Evolutionary conservation across 2,888 invertebrate species (phyloP).

Genomic region (Caenorhabditis japonica): DNA sequence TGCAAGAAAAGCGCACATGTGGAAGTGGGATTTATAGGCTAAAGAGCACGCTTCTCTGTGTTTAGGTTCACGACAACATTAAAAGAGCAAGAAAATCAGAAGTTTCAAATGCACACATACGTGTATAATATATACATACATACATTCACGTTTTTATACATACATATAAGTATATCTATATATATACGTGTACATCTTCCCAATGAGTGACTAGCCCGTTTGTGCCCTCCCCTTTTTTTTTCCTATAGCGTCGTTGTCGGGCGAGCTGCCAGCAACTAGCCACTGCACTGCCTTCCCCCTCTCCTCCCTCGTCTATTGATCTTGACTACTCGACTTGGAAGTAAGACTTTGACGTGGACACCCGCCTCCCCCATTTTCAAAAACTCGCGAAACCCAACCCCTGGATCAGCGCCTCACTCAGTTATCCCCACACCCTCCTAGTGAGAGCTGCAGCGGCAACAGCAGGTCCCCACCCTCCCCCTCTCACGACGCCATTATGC

Average conservation of each 20-base stretch:
- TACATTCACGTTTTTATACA: no score
- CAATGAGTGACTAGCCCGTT: conserved; percentile 50
- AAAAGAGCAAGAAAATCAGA: conserved; percentile 14
- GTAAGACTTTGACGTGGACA: conserved; percentile 48
- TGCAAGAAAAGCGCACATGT: no score
- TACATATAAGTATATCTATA: conserved; percentile 21
- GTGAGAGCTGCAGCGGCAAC: conserved; percentile 46
- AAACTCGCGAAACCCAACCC: conserved; percentile 52
- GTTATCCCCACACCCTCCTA: conserved; percentile 38
- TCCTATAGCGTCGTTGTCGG: conserved; percentile 43
- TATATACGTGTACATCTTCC: conserved; percentile 40
- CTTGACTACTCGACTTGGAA: conserved; percentile 43
- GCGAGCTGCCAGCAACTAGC: conserved; percentile 48
- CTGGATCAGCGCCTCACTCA: conserved; percentile 52
- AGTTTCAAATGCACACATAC: conserved; percentile 6
- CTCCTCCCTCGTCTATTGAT: conserved; percentile 43
- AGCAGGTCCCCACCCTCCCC: conserved; percentile 34
- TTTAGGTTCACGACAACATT: conserved; percentile 21
- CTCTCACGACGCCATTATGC: conserved; percentile 36
- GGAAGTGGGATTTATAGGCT: conserved; percentile 23
- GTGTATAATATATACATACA: no score
- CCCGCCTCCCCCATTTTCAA: conserved; percentile 47
- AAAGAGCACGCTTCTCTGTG: conserved; percentile 20
- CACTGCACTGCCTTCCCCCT: conserved; percentile 33
- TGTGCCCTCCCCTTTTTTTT: conserved; percentile 42